Base-by-base conservation (phyloP, 2,113 vertebrate species). In the Amphiprion ocellaris region DNA sequence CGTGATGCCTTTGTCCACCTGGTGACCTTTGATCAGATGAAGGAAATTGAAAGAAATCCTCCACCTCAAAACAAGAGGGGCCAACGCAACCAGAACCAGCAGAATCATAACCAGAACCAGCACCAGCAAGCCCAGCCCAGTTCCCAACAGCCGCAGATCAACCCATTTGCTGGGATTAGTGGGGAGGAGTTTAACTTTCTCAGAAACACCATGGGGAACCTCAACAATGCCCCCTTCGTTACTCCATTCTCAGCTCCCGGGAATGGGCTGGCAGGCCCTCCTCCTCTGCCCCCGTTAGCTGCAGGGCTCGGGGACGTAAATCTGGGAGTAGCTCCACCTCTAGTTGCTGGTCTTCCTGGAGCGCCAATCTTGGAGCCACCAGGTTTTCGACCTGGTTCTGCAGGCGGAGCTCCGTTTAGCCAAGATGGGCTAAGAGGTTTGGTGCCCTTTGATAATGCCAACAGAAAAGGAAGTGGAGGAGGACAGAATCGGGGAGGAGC, bases 1-100 rank as follows among this genome's bases (percentile, higher is more conserved):
- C 96, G 98, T 78, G 97, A 99, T 93, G 97, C 97, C 69, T 97
- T 98, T 89, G 94, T 99, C 67, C 97, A 97, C 87, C 88, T 99
- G 82, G 94, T 99, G 74, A 97, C 96, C 39, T 89, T 95, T 77
- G 97, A 99, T 54, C 97, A 99, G 90, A 97, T 98, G 96, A 97
- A 96, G 89, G 98, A 98, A 68, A 96, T 98, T 87, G 97, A 99
- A 81, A 96, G 96, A 87, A 98, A 97, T 87, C 97, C 98, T 58
- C 96, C 97, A 0, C 94, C 96, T 17, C 97, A 98, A 92, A 96
- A 95, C 74, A 99, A 98, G 85, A 96, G 97, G 72, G 95, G 97
- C 3, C 94, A 97, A 79, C 95, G 95, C 55, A 96, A 89, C 16
- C 93, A 92, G 74, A 89, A 79, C 8, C 91, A 89, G 30, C 83